phyloP scores from a whole-genome alignment of 2,113 vertebrate species.

The Dinomys branickii region DNA sequence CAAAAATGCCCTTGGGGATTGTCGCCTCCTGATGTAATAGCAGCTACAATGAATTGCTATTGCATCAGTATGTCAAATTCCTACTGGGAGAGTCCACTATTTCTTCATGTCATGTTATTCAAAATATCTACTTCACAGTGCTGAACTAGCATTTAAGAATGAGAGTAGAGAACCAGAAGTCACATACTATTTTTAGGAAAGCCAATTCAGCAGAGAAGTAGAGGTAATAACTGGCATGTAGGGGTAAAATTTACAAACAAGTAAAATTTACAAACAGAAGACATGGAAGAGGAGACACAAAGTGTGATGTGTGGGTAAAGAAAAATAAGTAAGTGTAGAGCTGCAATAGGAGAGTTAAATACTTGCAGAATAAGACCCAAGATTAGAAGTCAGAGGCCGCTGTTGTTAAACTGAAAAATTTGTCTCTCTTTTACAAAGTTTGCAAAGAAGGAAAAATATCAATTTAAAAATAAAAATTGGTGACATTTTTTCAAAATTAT shows the following conservation, averaged over 20 bases:
- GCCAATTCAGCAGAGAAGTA: not conserved
- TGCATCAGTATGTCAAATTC: not conserved
- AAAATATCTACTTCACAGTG: not conserved
- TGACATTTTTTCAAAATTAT: not conserved
- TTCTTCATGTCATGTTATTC: conserved; percentile 20
- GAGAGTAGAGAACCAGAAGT: not conserved
- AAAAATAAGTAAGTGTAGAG: not conserved
- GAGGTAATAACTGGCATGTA: not conserved
- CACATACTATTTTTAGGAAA: conserved; percentile 54
- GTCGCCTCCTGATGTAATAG: not conserved
- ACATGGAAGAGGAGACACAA: not conserved
- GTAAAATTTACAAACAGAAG: conserved; percentile 40
- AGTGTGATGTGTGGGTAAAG: not conserved
- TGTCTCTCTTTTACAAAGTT: not conserved
- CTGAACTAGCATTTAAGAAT: conserved; percentile 25
- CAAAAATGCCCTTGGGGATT: not conserved
- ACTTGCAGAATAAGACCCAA: not conserved
- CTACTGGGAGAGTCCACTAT: not conserved
- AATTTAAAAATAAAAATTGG: not conserved
- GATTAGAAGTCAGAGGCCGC: not conserved
- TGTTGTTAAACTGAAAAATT: not conserved
- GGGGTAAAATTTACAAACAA: not conserved
- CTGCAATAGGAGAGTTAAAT: not conserved
- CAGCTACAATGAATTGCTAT: not conserved
- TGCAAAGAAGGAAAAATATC: not conserved